Evolutionary conservation across 2,888 invertebrate genomes (phyloP).

Genomic region (Cerceris rybyensis): DNA sequence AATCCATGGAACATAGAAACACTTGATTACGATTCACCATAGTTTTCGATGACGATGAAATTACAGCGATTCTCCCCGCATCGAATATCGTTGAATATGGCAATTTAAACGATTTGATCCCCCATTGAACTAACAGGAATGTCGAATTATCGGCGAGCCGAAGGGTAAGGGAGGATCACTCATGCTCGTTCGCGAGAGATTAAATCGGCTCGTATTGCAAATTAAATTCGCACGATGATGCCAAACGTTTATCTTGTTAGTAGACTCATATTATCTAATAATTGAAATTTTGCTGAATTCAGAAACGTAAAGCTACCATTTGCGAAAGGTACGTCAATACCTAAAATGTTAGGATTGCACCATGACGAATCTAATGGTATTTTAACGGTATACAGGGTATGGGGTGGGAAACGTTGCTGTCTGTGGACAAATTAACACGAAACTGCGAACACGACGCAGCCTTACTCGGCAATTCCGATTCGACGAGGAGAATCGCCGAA

Average conservation of each 20-base stretch:
- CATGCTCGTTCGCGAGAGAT: conserved; percentile 24
- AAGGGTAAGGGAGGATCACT: not conserved
- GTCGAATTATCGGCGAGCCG: conserved; percentile 2
- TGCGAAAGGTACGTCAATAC: too few species aligned
- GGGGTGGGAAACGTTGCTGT: not conserved
- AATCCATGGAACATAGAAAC: not conserved
- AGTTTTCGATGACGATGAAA: conserved; percentile 12
- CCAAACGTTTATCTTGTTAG: conserved; percentile 59
- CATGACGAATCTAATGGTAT: too few species aligned
- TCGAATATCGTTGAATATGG: conserved; percentile 42
- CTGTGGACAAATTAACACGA: conserved; percentile 6
- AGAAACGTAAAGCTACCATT: not conserved
- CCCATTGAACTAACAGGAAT: conserved; percentile 8
- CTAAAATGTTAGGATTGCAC: too few species aligned
- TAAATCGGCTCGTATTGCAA: conserved; percentile 59
- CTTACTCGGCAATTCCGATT: conserved; percentile 32
- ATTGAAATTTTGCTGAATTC: conserved; percentile 59
- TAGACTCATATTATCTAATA: conserved; percentile 47
- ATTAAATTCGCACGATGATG: conserved; percentile 66
- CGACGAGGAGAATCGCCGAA: conserved; percentile 16
- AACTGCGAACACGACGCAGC: conserved; percentile 9
- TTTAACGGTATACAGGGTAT: not conserved
- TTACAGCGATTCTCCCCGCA: conserved; percentile 40
- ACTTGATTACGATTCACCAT: conserved; percentile 5
- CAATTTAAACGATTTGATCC: conserved; percentile 31